These are phyloP conservation scores for Myrmecobius fasciatus DNA, from an alignment of 2,113 vertebrate species.

Conservation along the genomic window DNA sequence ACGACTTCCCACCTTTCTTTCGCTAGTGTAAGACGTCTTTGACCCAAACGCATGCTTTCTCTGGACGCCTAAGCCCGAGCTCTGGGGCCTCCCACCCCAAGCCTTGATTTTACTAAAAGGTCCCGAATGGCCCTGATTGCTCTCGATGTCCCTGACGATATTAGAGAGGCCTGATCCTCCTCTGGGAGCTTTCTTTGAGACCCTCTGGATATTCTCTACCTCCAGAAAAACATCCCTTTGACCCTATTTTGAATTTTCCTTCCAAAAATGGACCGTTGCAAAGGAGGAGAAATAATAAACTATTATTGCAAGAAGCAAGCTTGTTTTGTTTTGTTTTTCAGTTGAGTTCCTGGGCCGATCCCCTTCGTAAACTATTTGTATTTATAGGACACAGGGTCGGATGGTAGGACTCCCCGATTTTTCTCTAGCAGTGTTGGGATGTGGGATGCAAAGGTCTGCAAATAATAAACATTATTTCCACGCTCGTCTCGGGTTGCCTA, in stretches of 20 bases:
- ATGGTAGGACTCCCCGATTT: constrained; percentile 67
- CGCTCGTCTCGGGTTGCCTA: constrained; percentile 63
- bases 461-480: constrained; percentile 79
- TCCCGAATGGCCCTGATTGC: neutral
- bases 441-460: too few relatives aligned
- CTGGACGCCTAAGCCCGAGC: neutral
- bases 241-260: constrained; percentile 40
- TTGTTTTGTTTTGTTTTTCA: constrained; percentile 59
- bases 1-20: constrained; percentile 36
- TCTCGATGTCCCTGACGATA: neutral
- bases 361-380: constrained; percentile 75
- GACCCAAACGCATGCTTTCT: constrained; percentile 48
- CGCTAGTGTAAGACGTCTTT: constrained; percentile 40
- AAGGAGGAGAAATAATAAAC: constrained; percentile 79
- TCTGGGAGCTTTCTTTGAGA: neutral
- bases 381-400: constrained; percentile 64
- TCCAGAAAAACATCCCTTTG: constrained; percentile 69
- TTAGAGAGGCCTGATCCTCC: neutral
- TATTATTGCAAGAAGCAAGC: constrained; percentile 76
- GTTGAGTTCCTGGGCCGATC: constrained; percentile 68
- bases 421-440: constrained; percentile 57
- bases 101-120: neutral
- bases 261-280: constrained; percentile 69
- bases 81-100: neutral
- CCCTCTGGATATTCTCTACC: neutral